Conservation (phyloP, 2,888 invertebrate species). For the Ganaspis brasiliensis region DNA sequence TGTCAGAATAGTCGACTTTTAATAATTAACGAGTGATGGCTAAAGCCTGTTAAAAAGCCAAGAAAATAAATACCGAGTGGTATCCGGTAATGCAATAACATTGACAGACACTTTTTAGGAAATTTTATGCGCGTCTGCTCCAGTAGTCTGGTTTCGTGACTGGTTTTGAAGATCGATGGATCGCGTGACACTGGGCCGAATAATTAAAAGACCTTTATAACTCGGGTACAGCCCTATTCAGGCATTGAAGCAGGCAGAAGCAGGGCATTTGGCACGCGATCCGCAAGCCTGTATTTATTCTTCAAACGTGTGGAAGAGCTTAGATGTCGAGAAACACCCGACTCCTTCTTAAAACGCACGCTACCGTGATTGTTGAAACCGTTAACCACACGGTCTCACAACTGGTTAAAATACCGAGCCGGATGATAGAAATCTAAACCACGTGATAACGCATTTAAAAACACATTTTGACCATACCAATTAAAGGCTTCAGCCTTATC, state of each 20-base stretch:
- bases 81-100: slow-evolving; percentile 21
- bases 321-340: slow-evolving; percentile 42
- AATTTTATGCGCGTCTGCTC: slow-evolving; percentile 8
- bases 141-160: slow-evolving; percentile 19
- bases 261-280: slow-evolving; percentile 48
- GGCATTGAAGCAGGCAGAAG: slow-evolving; percentile 41
- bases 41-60: slow-evolving; percentile 1
- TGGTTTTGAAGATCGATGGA: slow-evolving; percentile 59
- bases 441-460: slow-evolving; percentile 36
- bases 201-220: slow-evolving; percentile 58
- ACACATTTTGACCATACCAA: slow-evolving; percentile 15
- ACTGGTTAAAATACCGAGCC: slow-evolving; percentile 17
- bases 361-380: slow-evolving; percentile 26
- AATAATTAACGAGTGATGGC: too few species aligned
- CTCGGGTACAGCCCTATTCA: slow-evolving; percentile 36
- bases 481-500: slow-evolving; percentile 3
- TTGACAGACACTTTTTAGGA: neutral
- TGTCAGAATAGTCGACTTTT: too few species aligned
- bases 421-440: slow-evolving; percentile 30
- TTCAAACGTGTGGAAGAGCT: slow-evolving; percentile 40
- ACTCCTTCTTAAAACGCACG: slow-evolving; percentile 36
- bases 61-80: slow-evolving; percentile 19
- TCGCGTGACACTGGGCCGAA: slow-evolving; percentile 63
- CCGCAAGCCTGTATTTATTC: slow-evolving; percentile 39
- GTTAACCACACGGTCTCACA: slow-evolving; percentile 28